These are phyloP conservation scores for Ridgeia piscesae DNA, from an alignment of 1,140 invertebrate genomes.

Conservation along the genomic window DNA sequence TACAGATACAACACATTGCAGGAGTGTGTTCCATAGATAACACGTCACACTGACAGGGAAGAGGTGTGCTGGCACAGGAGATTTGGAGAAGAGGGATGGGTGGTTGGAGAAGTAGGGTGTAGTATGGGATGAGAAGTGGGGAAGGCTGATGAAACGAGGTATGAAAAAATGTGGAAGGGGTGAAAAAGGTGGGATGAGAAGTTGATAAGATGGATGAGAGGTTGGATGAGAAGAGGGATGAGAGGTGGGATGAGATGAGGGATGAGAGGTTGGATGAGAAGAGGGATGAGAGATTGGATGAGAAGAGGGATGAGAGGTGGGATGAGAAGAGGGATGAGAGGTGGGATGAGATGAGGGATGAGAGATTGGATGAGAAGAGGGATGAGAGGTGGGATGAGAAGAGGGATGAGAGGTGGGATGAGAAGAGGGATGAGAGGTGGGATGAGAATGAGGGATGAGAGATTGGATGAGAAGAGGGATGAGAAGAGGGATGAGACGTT, in stretches of 20 bases:
- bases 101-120: neutral
- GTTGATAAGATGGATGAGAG: slow-evolving; percentile 1
- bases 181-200: neutral
- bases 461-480: neutral
- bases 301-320: neutral
- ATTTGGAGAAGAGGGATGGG: neutral
- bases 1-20: neutral
- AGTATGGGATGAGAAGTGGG: neutral
- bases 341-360: too few species aligned
- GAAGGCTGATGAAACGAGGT: neutral
- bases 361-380: neutral
- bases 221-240: too few species aligned
- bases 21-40: neutral
- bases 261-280: neutral
- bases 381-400: slow-evolving; percentile 9
- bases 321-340: neutral
- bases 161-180: neutral
- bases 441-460: neutral
- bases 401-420: neutral
- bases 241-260: neutral
- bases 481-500: neutral
- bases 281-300: neutral
- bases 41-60: neutral
- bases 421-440: neutral
- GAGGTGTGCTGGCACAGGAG: too few species aligned